Base-by-base conservation (phyloP, 2,888 invertebrate species). In the Ophonus ardosiacus region DNA sequence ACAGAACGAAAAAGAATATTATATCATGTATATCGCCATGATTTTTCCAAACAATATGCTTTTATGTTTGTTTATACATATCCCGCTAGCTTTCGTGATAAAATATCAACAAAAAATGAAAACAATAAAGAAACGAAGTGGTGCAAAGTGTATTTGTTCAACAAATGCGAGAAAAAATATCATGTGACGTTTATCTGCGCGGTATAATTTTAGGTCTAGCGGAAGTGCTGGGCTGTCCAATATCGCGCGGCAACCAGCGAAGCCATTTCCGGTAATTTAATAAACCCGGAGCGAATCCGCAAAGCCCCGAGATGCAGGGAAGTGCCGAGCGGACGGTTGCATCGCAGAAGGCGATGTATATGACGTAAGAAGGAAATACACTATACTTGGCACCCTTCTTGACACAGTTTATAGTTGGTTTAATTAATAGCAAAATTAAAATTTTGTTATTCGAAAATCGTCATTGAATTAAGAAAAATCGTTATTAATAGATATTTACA, bases 141-240 rank as follows among this genome's bases (percentile, higher is more conserved):
- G 13, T 57, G 56, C 57, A 76, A 76, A 78, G 21, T 24, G 78
- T 78, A 6, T 78, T 78, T 78, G 78, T 57, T 57, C 5, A 78
- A 78, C 78, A 78, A 76, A 76, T 76, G 78, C 78, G n/a, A 78
- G 76, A 78, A 57, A 57, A 78, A 78, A 78, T 78, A 78, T 78
- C 78, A 78, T 15, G 78, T 78, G 78, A 78, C 78, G 31, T 78
- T 78, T 57, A 78, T 78, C 57, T 78, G 13, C 76, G 43, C 15
- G 40, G 74, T 74, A 74, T 74, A 74, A 21, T 71, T 71, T 31
- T 40, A 40, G 56, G 57, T 7, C n/a, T 6, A 56, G 17, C 56
- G 56, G 78, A 78, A 56, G 78, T 78, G 78, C 57, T 76, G 13
- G 59, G 15, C 57, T 31, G 56, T 78, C 56, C 78, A 43, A 78